Evolutionary conservation across 23 tunicate species (phyloP).

Genomic region (Phallusia fumigata): DNA sequence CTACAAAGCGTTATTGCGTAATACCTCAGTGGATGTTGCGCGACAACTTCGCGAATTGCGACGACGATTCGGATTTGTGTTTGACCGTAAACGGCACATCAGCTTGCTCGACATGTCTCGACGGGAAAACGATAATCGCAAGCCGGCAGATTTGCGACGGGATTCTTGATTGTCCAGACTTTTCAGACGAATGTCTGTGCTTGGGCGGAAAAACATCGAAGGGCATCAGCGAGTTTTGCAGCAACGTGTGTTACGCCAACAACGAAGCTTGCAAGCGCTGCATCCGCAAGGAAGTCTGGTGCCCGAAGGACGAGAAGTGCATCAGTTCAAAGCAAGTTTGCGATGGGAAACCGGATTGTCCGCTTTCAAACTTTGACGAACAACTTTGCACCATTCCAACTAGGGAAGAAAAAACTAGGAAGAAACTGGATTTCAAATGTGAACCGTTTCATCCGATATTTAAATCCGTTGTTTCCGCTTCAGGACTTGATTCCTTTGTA

Average conservation of each 20-base stretch:
- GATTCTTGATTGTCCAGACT: no score
- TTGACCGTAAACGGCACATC: no score
- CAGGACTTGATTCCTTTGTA: no score
- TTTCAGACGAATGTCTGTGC: slow-evolving; percentile 38
- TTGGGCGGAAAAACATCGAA: not conserved
- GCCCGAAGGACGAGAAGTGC: not conserved
- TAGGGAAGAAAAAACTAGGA: no score
- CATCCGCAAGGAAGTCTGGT: not conserved
- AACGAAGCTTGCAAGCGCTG: not conserved
- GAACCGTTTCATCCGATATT: no score
- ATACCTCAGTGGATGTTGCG: slow-evolving; percentile 33
- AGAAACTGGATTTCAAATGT: no score
- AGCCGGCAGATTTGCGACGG: slow-evolving; percentile 32
- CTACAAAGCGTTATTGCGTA: not conserved
- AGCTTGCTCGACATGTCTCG: slow-evolving; percentile 15
- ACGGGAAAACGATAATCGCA: slow-evolving; percentile 11
- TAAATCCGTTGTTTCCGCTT: no score
- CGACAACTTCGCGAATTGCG: slow-evolving; percentile 14
- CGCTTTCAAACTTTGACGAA: not conserved
- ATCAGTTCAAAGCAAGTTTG: not conserved
- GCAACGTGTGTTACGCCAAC: not conserved
- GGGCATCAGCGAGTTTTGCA: not conserved
- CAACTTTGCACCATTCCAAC: no score
- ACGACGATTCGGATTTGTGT: slow-evolving; percentile 29
- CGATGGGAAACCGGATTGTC: not conserved